These are phyloP conservation scores for Drosophila kanekoi DNA, from an alignment of 2,888 invertebrate species.

Conservation along the genomic window DNA sequence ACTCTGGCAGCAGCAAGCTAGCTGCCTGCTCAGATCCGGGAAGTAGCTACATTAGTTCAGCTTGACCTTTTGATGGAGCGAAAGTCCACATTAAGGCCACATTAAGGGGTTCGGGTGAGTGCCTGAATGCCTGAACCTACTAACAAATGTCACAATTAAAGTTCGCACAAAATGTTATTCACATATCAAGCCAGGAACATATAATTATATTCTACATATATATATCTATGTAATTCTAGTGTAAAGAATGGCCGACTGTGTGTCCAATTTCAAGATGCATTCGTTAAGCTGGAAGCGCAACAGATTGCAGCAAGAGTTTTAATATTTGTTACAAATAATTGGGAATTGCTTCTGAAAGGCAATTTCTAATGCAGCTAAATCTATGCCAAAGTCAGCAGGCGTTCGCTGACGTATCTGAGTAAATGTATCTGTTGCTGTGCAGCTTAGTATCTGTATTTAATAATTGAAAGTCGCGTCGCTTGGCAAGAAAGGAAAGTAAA, in stretches of 20 bases:
- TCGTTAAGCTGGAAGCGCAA: slow-evolving; percentile 22
- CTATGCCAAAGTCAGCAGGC: background rate
- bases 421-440: slow-evolving; percentile 5
- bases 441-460: slow-evolving; percentile 48
- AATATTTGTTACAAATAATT: slow-evolving; percentile 25
- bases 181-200: slow-evolving; percentile 5
- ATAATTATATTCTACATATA: slow-evolving; percentile 5
- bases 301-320: slow-evolving; percentile 28
- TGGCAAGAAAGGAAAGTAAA: slow-evolving; percentile 74
- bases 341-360: slow-evolving; percentile 38
- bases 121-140: slow-evolving; percentile 37
- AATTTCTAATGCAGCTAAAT: slow-evolving; percentile 4
- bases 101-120: slow-evolving; percentile 18
- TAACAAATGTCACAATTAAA: slow-evolving; percentile 45
- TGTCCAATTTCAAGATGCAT: slow-evolving; percentile 51
- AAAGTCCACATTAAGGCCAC: slow-evolving; percentile 52
- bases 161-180: background rate
- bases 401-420: slow-evolving; percentile 3
- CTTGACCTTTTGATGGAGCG: slow-evolving; percentile 61
- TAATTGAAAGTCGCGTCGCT: slow-evolving; percentile 72
- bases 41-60: slow-evolving; percentile 33
- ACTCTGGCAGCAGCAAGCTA: slow-evolving; percentile 7
- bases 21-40: slow-evolving; percentile 24
- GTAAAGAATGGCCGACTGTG: slow-evolving; percentile 43
- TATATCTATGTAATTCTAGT: background rate